Conservation (phyloP, 1,140 invertebrate genomes). For the Rhopalosiphum maidis region DNA sequence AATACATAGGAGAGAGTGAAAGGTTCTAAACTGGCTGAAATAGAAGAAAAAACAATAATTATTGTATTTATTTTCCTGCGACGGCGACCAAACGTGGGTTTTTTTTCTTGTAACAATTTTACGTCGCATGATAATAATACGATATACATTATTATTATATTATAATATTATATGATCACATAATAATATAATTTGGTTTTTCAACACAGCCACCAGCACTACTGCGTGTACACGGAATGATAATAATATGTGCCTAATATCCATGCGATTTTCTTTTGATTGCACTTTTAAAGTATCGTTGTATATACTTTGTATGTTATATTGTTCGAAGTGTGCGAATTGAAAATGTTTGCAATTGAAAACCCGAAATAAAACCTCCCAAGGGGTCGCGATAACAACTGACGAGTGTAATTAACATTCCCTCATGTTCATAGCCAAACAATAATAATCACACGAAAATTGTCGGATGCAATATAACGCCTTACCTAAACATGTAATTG, state of each 20-base stretch:
- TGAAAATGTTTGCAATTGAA: neutral
- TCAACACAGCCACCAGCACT: neutral
- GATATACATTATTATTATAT: neutral
- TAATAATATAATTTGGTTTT: constrained; percentile 26
- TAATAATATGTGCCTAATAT: neutral
- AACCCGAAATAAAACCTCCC: neutral
- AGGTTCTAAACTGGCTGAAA: constrained; percentile 8
- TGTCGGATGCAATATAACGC: neutral
- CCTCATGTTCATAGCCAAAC: neutral
- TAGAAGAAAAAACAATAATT: neutral
- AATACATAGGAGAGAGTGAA: neutral
- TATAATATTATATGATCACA: neutral
- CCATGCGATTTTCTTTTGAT: constrained; percentile 23
- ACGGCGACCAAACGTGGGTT: neutral
- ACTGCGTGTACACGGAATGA: neutral
- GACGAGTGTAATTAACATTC: constrained; percentile 9
- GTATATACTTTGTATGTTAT: neutral
- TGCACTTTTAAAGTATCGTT: neutral
- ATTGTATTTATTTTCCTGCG: neutral
- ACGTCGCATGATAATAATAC: neutral
- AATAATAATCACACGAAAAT: neutral
- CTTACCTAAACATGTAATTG: neutral
- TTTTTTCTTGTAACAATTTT: constrained; percentile 25
- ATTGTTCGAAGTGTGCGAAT: neutral
- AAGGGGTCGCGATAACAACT: constrained; percentile 1